Conservation (phyloP, 1,140 invertebrate species). For the Nomia melanderi region DNA sequence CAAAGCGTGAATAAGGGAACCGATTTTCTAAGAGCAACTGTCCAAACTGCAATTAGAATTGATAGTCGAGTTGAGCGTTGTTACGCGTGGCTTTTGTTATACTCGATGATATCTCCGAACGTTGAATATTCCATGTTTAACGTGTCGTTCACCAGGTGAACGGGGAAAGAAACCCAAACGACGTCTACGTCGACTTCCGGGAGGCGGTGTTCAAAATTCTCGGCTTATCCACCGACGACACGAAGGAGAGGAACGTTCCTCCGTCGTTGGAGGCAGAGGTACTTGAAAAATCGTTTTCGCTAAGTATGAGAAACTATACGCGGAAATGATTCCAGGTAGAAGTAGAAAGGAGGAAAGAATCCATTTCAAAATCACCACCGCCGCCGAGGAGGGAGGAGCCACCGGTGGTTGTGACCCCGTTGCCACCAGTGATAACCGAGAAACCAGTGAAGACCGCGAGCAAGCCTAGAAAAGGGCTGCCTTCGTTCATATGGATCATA, state of each 20-base stretch:
- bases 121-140: too few species aligned
- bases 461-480: constrained; percentile 77
- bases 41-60: too few species aligned
- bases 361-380: constrained; percentile 53
- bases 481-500: constrained; percentile 89
- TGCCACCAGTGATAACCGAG: constrained; percentile 48
- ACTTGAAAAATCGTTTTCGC: not conserved
- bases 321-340: constrained; percentile 58
- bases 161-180: constrained; percentile 90
- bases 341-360: constrained; percentile 68
- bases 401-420: constrained; percentile 22
- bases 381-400: constrained; percentile 46
- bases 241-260: constrained; percentile 40
- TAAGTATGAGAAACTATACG: too few species aligned
- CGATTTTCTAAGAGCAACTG: too few species aligned
- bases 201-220: constrained; percentile 87
- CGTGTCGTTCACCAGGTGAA: constrained; percentile 84
- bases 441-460: constrained; percentile 70
- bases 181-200: constrained; percentile 91
- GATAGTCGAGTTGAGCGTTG: too few species aligned
- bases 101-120: too few species aligned
- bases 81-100: too few species aligned
- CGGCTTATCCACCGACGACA: constrained; percentile 82
- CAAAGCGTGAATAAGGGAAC: too few species aligned
- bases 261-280: constrained; percentile 56